phyloP scores from a whole-genome alignment of 2,888 invertebrate genomes.

The Siphonodentalium dalli region DNA sequence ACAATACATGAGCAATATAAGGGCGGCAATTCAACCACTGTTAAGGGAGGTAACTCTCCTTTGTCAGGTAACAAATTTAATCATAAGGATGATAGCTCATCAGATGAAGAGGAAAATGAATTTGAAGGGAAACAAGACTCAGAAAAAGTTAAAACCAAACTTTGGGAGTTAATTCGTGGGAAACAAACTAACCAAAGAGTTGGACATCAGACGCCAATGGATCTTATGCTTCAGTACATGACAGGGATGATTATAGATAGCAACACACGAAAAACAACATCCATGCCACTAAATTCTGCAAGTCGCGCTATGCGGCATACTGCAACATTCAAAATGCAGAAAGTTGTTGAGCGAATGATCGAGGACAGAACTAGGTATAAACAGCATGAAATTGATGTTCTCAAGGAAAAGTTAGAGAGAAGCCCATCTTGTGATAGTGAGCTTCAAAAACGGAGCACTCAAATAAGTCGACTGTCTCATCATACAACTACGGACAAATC shows the following conservation, averaged over 20 bases:
- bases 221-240: slow-evolving; percentile 49
- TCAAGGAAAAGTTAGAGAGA: too few species aligned
- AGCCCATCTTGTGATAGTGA: too few species aligned
- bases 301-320: slow-evolving; percentile 55
- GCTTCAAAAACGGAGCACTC: too few species aligned
- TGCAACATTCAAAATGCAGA: slow-evolving; percentile 57
- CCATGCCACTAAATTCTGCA: slow-evolving; percentile 46
- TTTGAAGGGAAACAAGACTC: not conserved
- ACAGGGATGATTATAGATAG: slow-evolving; percentile 43
- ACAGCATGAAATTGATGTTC: slow-evolving; percentile 47
- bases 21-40: too few species aligned
- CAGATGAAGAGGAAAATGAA: slow-evolving; percentile 7
- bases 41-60: slow-evolving; percentile 7
- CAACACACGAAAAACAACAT: slow-evolving; percentile 28
- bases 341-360: slow-evolving; percentile 52
- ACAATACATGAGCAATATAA: too few species aligned
- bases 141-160: slow-evolving; percentile 23
- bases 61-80: slow-evolving; percentile 7
- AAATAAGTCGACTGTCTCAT: too few species aligned
- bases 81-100: slow-evolving; percentile 14
- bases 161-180: slow-evolving; percentile 46
- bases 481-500: too few species aligned
- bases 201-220: slow-evolving; percentile 39
- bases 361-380: slow-evolving; percentile 46
- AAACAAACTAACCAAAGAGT: slow-evolving; percentile 34